These are phyloP conservation scores for Drosophila percnosoma DNA, from an alignment of 2,888 invertebrate genomes.

Conservation along the genomic window DNA sequence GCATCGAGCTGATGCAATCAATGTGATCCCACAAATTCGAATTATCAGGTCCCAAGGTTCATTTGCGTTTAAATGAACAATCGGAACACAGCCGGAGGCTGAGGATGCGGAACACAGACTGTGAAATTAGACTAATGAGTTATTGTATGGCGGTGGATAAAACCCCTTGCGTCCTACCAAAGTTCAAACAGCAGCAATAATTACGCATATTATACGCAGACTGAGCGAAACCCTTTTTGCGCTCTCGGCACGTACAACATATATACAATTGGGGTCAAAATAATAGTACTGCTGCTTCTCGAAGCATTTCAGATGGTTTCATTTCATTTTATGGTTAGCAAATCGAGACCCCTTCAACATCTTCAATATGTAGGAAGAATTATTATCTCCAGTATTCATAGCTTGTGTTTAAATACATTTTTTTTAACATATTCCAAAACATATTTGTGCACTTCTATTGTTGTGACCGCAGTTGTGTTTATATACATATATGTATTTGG, in stretches of 20 bases:
- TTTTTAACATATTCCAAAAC: background rate
- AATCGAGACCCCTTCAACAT: background rate
- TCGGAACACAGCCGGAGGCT: conserved; percentile 22
- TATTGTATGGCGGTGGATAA: conserved; percentile 58
- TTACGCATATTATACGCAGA: conserved; percentile 67
- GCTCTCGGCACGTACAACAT: conserved; percentile 39
- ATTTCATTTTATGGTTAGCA: background rate
- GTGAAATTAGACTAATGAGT: conserved; percentile 68
- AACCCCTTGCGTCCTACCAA: conserved; percentile 40
- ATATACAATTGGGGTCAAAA: background rate
- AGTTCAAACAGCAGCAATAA: conserved; percentile 76
- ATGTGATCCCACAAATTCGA: conserved; percentile 33
- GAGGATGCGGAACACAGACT: conserved; percentile 7
- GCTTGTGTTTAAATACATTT: background rate
- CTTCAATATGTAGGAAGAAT: background rate
- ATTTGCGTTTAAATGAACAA: conserved; percentile 76
- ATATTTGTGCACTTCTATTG: background rate
- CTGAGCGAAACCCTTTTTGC: conserved; percentile 25
- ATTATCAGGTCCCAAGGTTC: conserved; percentile 65
- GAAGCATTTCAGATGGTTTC: background rate
- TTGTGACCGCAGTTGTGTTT: background rate
- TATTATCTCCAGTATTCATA: background rate
- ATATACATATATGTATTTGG: background rate
- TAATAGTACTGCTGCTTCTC: background rate
- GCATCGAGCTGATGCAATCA: conserved; percentile 46